Evolutionary conservation across 2,797 vertebrate species (phyloP).

Genomic region (Salmo trutta): DNA sequence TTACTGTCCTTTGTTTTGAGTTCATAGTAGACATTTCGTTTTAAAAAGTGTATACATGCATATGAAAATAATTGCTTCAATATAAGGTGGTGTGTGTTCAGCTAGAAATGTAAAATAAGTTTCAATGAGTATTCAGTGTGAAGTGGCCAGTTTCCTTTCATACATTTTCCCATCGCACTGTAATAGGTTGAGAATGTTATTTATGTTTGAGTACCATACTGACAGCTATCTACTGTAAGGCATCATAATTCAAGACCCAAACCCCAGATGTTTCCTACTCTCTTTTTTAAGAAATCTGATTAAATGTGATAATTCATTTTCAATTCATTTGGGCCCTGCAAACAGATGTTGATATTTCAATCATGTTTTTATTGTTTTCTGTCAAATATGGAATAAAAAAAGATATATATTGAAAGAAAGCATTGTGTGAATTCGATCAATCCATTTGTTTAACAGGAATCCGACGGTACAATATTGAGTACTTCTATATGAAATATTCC

Average conservation of each 20-base stretch:
- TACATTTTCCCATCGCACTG: neutral
- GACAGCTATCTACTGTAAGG: neutral
- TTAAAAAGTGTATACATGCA: too few species aligned
- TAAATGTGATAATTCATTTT: neutral
- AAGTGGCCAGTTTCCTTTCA: neutral
- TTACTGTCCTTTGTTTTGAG: too few species aligned
- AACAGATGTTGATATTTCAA: neutral
- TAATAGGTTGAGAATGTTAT: neutral
- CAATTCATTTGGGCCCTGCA: neutral
- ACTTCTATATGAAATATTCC: conserved; percentile 89
- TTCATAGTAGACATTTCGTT: too few species aligned
- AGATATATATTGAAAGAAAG: conserved; percentile 17
- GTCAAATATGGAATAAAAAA: conserved; percentile 11
- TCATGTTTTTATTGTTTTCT: neutral
- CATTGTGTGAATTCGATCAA: neutral
- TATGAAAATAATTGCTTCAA: too few species aligned
- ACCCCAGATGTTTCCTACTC: neutral
- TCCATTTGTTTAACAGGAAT: conserved; percentile 11
- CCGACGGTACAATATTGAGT: neutral
- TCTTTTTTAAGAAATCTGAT: neutral
- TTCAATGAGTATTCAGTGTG: neutral
- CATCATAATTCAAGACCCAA: neutral
- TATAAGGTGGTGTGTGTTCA: neutral
- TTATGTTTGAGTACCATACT: neutral
- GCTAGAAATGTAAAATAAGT: neutral